Evolutionary conservation across 2,113 vertebrate genomes (phyloP), one percentile per base, ranked within the genome.

Genomic region (Bos javanicus): DNA sequence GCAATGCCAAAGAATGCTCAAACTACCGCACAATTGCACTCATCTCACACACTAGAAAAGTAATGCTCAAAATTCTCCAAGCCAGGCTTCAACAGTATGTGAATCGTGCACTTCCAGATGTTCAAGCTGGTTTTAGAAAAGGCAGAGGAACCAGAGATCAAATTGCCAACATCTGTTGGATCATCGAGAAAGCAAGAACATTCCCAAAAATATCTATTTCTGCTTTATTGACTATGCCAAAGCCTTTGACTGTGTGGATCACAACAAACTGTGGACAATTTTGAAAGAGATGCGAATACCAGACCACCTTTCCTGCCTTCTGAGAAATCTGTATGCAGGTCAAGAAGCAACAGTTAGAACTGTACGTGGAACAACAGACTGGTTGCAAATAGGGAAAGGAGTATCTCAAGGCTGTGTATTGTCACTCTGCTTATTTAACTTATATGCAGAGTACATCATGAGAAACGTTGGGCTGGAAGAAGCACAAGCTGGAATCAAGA

Each of bases 171-270:
- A 36, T 71, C 17, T 2, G 4, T 11, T 71, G n/a, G 17, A 67
- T n/a, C 33, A 67, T 67, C 0, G 0, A 71, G 36, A 36, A 71
- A 71, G 4, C 8, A 21, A 36, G 19, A 67, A 10, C 1, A 0
- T 67, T 19, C 33, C 7, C 0, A 9, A n/a, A 64, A 10, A 36
- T 1, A 36, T 71, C 17, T 36, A 36, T 21, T 36, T 36, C 64
- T 71, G 64, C 17, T 36, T 71, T 67, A 21, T 2, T 71, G n/a
- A 71, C 64, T 71, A 71, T 36, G 17, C n/a, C 64, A 36, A 71
- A 71, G 17, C n/a, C 16, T 71, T 36, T 71, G 17, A 71, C 64
- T 36, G 64, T 36, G 17, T 71, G 2, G 0, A 36, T 71, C 17
- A 21, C 64, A 71, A 21, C 4, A 36, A 71, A 71, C 9, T 71